Evolutionary conservation across 2,888 invertebrate species (phyloP), one percentile per base, ranked within the genome.

Genomic region (Lasioglossum oenotherae): DNA sequence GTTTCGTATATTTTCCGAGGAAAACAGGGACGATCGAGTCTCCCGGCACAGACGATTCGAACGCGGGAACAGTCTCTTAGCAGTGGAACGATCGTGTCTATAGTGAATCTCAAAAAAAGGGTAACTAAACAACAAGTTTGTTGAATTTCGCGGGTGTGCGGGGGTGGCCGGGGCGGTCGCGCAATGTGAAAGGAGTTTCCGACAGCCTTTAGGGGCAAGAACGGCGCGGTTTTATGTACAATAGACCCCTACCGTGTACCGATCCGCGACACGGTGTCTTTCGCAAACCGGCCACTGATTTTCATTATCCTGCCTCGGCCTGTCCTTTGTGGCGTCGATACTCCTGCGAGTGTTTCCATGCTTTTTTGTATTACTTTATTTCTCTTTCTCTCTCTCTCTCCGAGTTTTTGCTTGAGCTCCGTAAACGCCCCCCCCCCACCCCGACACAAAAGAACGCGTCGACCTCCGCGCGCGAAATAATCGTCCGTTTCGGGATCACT

Each of bases 401-500:
- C 41, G 71, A 64, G 53, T 23, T 57, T 72, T 74, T 76, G 23
- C 53, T 10, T 10, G 46, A 38, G 53, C 80, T 74, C 80, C 57
- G 60, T 74, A 31, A 84, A 82, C 27, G 74, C 81, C 75, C 84
- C 69, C 46, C 71, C n/a, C 80, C 75, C 84, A 72, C 46, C 71
- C n/a, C 80, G 82, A 74, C 86, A 82, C n/a, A 74, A 75, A 72
- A 73, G 79, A 73, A 71, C 73, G 67, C 73, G 72, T 73, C 67
- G 81, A 75, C 81, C 84, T 76, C 85, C 87, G 72, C 69, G 84
- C 88, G 82, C 80, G 85, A 83, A 88, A 89, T 81, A 89, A 87
- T 90, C 90, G 89, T 90, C 87, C 84, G 88, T 83, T 85, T 80
- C 79, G 82, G 82, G 88, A 89, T 91, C 89, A 89, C 87, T 91